Percentiles rank a stretch among this genome's conserved stretches.
Evolutionary conservation across 2,888 invertebrate species (phyloP).

Genomic region (Phengaris alcon): DNA sequence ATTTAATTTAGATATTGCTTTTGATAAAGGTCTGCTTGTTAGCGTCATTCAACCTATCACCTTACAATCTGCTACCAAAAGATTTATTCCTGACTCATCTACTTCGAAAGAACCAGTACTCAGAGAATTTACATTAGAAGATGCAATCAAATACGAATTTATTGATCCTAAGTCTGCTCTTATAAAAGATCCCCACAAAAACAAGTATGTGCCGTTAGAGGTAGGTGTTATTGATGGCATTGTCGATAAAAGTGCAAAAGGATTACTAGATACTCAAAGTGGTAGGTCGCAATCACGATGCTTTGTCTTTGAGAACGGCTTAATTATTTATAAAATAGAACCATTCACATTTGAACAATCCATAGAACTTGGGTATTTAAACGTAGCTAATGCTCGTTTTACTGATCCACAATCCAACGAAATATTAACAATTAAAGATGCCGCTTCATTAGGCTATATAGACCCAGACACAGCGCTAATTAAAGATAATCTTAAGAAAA

Average conservation of each 20-base stretch:
- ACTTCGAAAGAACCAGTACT: slow-evolving; percentile 68
- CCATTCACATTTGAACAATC: slow-evolving; percentile 90
- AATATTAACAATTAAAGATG: slow-evolving; percentile 86
- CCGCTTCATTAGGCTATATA: slow-evolving; percentile 86
- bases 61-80: slow-evolving; percentile 70
- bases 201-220: slow-evolving; percentile 85
- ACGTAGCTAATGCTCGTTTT: slow-evolving; percentile 86
- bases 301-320: slow-evolving; percentile 87
- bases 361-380: slow-evolving; percentile 85
- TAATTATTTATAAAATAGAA: slow-evolving; percentile 85
- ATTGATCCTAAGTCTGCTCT: slow-evolving; percentile 88
- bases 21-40: slow-evolving; percentile 87
- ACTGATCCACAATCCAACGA: slow-evolving; percentile 84
- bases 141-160: slow-evolving; percentile 89
- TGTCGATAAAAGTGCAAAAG: slow-evolving; percentile 84
- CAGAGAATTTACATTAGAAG: slow-evolving; percentile 88
- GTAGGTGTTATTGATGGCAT: slow-evolving; percentile 82
- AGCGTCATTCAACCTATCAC: slow-evolving; percentile 86
- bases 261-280: slow-evolving; percentile 84
- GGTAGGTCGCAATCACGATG: slow-evolving; percentile 83
- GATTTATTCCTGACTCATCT: slow-evolving; percentile 67
- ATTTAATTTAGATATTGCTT: slow-evolving; percentile 87
- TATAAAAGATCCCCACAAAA: slow-evolving; percentile 87
- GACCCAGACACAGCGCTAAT: slow-evolving; percentile 92
- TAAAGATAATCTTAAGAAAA: slow-evolving; percentile 90